phyloP scores from a whole-genome alignment of 2,888 invertebrate species.

The Chrysomela aeneicollis region DNA sequence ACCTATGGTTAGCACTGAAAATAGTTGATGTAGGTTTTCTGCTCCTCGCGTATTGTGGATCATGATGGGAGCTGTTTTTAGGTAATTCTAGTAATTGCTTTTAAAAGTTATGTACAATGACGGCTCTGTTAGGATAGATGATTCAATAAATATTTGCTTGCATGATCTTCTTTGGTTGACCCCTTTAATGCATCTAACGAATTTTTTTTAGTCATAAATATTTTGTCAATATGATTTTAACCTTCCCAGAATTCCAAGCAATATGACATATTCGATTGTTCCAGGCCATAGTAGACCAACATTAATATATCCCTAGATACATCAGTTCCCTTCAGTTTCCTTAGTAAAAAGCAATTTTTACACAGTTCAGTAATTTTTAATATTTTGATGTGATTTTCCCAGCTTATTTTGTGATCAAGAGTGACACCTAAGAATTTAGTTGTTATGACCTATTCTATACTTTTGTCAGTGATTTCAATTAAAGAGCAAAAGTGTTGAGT shows the following conservation, averaged over 20 bases:
- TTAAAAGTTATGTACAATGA: no score
- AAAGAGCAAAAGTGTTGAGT: slow-evolving; percentile 3
- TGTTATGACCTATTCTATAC: slow-evolving; percentile 3
- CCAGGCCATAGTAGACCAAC: background rate
- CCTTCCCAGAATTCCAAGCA: slow-evolving; percentile 13
- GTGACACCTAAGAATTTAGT: slow-evolving; percentile 8
- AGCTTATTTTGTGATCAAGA: slow-evolving; percentile 14
- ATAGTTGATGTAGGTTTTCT: no score
- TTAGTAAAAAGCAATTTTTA: slow-evolving; percentile 11
- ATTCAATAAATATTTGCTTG: background rate
- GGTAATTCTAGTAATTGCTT: no score
- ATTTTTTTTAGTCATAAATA: no score
- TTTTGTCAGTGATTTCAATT: slow-evolving; percentile 6
- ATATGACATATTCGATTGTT: background rate
- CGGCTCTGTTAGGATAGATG: no score
- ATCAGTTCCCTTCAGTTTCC: background rate
- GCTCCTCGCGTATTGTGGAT: no score
- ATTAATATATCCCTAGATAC: background rate
- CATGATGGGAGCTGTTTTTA: no score
- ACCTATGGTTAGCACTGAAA: no score
- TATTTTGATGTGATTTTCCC: slow-evolving; percentile 12
- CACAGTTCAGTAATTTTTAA: background rate
- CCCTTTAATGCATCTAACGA: background rate
- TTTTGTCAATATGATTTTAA: background rate
- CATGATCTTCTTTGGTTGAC: no score